Percentiles rank a stretch among this genome's conserved stretches.
Conservation (phyloP, 1,140 invertebrate species). For the Leptonema lineaticorne region DNA sequence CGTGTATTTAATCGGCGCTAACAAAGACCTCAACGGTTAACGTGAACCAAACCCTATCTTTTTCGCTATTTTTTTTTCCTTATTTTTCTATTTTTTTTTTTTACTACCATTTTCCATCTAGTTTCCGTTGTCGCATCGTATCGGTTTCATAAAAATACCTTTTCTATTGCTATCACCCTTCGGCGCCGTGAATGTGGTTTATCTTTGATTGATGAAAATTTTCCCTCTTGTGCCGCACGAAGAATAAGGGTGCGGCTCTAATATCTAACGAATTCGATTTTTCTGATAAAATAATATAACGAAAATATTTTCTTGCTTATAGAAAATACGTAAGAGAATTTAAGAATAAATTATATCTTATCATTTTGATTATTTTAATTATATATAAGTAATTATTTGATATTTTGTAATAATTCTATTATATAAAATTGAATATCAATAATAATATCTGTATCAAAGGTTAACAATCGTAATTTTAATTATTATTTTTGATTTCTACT, state of each 20-base stretch:
- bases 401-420: too few relatives aligned
- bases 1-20: slow-evolving; percentile 16
- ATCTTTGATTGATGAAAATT: slow-evolving; percentile 17
- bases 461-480: too few relatives aligned
- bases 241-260: neutral
- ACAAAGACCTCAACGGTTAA: slow-evolving; percentile 14
- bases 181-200: slow-evolving; percentile 3
- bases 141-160: neutral
- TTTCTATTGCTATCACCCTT: neutral
- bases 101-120: neutral
- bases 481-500: too few relatives aligned
- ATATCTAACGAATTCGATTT: neutral
- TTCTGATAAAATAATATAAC: neutral
- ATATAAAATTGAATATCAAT: too few relatives aligned
- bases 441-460: too few relatives aligned
- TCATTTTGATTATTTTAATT: too few relatives aligned
- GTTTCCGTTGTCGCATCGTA: neutral
- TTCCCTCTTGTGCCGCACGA: neutral
- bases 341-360: too few relatives aligned
- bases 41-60: neutral
- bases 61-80: neutral
- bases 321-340: neutral
- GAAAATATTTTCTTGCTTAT: neutral
- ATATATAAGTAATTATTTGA: too few relatives aligned
- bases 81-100: too few relatives aligned